Percentiles rank a stretch among this genome's conserved stretches.
These are phyloP conservation scores for Seriola rivoliana DNA, from an alignment of 2,113 vertebrate species.

Conservation along the genomic window DNA sequence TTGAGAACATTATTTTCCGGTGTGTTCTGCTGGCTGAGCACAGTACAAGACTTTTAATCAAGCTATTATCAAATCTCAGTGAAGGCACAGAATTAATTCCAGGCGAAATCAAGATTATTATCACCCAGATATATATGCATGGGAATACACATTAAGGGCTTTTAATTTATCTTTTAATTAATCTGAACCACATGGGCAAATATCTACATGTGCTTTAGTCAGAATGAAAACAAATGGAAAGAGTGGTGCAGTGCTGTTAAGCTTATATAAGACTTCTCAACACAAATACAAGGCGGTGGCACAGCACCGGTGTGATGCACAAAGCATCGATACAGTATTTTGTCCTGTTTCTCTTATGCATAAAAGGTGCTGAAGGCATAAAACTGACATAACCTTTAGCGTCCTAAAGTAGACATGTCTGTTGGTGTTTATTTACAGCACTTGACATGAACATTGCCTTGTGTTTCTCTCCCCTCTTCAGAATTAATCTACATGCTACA, in stretches of 20 bases:
- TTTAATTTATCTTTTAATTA: conserved; percentile 52
- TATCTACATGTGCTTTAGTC: conserved; percentile 56
- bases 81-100: conserved; percentile 30
- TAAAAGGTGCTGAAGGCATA: conserved; percentile 12
- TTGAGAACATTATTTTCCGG: conserved; percentile 15
- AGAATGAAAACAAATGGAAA: conserved; percentile 39
- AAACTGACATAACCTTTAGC: conserved; percentile 17
- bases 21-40: conserved; percentile 39
- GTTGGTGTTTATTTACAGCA: conserved; percentile 19
- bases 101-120: conserved; percentile 31
- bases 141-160: conserved; percentile 30
- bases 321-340: not conserved
- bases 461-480: not conserved
- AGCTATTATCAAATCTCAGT: conserved; percentile 53
- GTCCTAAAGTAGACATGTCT: conserved; percentile 12
- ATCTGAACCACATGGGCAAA: conserved; percentile 25
- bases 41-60: conserved; percentile 51
- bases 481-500: not conserved
- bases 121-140: conserved; percentile 40
- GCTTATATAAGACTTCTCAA: conserved; percentile 18
- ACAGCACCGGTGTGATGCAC: not conserved
- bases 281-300: not conserved
- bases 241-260: not conserved
- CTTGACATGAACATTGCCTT: not conserved
- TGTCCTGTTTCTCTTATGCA: conserved; percentile 11